Evolutionary conservation across 2,888 invertebrate species (phyloP), one percentile per base, ranked within the genome.

Genomic region (Cataglyphis altisquamis): DNA sequence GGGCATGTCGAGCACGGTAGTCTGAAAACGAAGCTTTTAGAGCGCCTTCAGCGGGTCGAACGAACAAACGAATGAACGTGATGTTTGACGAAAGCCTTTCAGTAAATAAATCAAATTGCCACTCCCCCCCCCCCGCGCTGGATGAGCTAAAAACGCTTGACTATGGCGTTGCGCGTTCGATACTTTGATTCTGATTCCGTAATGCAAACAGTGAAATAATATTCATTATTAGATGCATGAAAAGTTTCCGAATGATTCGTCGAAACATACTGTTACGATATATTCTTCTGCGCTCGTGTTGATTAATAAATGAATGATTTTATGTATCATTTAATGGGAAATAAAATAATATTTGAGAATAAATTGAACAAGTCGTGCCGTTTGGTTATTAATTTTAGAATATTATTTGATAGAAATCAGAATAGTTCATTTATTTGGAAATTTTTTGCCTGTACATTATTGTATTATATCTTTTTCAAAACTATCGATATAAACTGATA

Each of bases 61-160:
- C 63, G 60, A 62, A 81, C 55, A 73, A 70, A 78, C 64, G 78
- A 70, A 75, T 66, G 75, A 74, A 77, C 75, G 78, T 84, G 84
- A 84, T 86, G 86, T 88, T 89, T 87, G 87, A 90, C 84, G 89
- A 86, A 68, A 68, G 81, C 70, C 84, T 82, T 89, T 85, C 89
- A 68, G 89, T 90, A 89, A 90, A 90, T 85, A 90, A 90, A 90
- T 90, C 89, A 84, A 90, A 90, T 85, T 83, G 85, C 82, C 73
- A 82, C 73, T 64, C 62, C 73, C 73, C 62, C 48, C n/a, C n/a
- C n/a, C n/a, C 62, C 70, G 83, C 81, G 81, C 82, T 62, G 74
- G 73, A 75, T 68, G 83, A 39, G 85, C 72, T 75, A 81, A 84
- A 88, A 85, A 63, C 64, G 83, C 82, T 83, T 70, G 88, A 80